A percentile compares a stretch with the other conserved stretches of the same genome.
These are phyloP conservation scores for Falcunculus frontatus DNA, from an alignment of 2,113 vertebrate species.

Conservation along the genomic window DNA sequence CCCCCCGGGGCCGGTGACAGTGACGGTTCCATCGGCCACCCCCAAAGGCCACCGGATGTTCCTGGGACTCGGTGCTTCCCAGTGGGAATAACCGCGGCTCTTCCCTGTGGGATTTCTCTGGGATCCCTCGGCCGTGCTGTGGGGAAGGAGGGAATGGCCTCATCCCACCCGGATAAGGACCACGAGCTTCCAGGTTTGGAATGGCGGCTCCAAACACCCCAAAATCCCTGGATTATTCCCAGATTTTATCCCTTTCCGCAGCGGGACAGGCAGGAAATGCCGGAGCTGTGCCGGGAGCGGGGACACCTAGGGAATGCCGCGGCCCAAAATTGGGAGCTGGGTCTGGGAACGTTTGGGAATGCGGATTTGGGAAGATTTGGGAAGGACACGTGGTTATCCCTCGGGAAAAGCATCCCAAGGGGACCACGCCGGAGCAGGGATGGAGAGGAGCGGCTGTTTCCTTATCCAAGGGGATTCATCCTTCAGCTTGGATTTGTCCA, in stretches of 20 bases:
- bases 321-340: background rate
- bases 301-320: background rate
- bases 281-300: rapidly evolving
- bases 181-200: background rate
- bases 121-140: background rate
- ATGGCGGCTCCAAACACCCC: rapidly evolving
- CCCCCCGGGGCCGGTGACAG: background rate
- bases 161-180: background rate
- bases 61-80: background rate
- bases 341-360: background rate
- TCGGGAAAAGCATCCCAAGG: background rate
- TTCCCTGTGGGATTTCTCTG: rapidly evolving
- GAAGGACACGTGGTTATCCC: background rate
- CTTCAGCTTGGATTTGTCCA: background rate
- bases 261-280: background rate
- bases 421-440: background rate
- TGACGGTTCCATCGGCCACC: background rate
- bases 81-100: background rate
- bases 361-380: background rate
- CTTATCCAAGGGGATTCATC: background rate
- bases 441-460: background rate
- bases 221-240: rapidly evolving
- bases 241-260: background rate
- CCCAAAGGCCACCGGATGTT: background rate
- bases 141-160: rapidly evolving